Base-by-base conservation (phyloP, 2,797 vertebrate genomes). In the Danio kyathit region DNA sequence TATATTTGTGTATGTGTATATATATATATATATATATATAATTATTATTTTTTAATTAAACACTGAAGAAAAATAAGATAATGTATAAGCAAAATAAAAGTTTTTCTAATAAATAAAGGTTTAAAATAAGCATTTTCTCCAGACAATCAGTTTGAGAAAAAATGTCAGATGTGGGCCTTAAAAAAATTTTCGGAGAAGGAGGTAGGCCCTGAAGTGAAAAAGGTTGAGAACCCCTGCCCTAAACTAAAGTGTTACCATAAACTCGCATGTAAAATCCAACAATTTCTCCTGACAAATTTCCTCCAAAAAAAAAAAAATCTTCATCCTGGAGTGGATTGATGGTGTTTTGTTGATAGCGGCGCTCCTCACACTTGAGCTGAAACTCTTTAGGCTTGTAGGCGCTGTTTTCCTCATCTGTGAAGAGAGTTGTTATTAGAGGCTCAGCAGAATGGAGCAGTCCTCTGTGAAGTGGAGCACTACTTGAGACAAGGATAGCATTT, bases 401-500 rank as follows among this genome's bases (percentile, higher is more conserved):
- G 38, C 65, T 74, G 83, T 86, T 93, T 91, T 93, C 67, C 92
- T 93, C 91, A 85, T 89, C 88, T 92, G 89, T 95, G 89, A 92
- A 95, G 90, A 93, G 90, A 86, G 83, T 91, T 94, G 85, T 95
- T 91, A 90, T 91, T 93, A 89, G 89, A 91, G 95, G 92, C 90
- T 92, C 92, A 91, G 93, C 94, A 89, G 92, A 95, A 93, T 92
- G 88, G 91, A 86, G 90, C 91, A 88, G 93, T 94, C 91, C 90
- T 95, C 87, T 82, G 87, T 92, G 92, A 90, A 87, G 89, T 93
- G 91, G 91, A 94, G 93, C 84, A 90, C 91, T 93, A 92, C 94
- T 95, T 92, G 91, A 96, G 92, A 93, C 93, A 91, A 95, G 92
- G 88, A 93, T 90, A 91, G 92, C 83, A 71, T 95, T 96, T 94